Evolutionary conservation across 2,888 invertebrate genomes (phyloP).

Genomic region (Euzetes globulus): DNA sequence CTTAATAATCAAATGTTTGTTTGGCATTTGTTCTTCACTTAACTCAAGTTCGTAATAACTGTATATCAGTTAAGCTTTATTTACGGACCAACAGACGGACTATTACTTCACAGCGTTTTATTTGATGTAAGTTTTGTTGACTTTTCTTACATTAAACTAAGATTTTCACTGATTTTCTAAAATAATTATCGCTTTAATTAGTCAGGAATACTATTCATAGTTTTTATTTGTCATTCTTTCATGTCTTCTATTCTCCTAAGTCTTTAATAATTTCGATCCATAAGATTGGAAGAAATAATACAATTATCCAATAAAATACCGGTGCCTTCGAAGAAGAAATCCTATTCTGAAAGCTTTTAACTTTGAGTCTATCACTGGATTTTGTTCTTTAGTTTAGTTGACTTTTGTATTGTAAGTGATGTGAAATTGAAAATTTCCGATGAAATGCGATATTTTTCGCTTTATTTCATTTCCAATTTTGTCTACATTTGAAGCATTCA

Average conservation of each 20-base stretch:
- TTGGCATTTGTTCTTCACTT: conserved; percentile 7
- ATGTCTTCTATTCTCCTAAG: not conserved
- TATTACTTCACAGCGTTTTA: not conserved
- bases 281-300: not conserved
- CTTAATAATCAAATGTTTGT: not conserved
- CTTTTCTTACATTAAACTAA: not conserved
- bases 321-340: not conserved
- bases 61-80: not conserved
- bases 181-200: too few relatives aligned
- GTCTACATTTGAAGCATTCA: not conserved
- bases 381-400: not conserved
- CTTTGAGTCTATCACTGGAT: not conserved
- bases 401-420: not conserved
- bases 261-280: not conserved
- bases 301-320: not conserved
- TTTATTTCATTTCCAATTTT: not conserved
- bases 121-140: not conserved
- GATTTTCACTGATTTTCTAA: not conserved
- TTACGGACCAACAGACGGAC: not conserved
- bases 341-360: not conserved
- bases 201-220: too few relatives aligned
- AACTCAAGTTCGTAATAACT: not conserved
- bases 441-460: not conserved
- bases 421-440: not conserved
- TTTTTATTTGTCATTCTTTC: not conserved